A percentile compares a stretch with the other conserved stretches of the same genome.
Conservation (phyloP, 2,113 vertebrate species). For the Pelobates fuscus region DNA sequence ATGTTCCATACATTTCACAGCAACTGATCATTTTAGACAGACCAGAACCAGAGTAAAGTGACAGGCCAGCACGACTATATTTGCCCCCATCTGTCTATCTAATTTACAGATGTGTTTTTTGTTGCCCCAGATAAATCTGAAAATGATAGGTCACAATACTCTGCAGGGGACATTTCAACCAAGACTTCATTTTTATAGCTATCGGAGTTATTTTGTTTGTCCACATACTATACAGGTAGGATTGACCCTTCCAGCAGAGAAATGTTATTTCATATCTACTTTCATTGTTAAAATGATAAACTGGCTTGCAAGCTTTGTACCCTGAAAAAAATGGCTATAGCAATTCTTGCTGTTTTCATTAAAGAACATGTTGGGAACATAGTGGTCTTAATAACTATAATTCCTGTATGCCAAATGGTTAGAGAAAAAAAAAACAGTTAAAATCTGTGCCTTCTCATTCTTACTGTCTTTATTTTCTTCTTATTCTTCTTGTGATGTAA, state of each 20-base stretch:
- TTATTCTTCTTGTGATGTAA: no score
- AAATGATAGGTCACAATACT: slow-evolving; percentile 7
- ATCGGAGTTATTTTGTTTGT: no score
- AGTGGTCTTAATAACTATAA: slow-evolving; percentile 8
- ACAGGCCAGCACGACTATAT: background rate
- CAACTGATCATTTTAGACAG: slow-evolving; percentile 9
- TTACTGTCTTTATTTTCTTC: no score
- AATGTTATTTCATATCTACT: no score
- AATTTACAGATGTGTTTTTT: slow-evolving; percentile 4
- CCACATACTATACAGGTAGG: no score
- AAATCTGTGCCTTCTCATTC: no score
- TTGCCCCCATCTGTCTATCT: background rate
- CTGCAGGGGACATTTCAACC: background rate
- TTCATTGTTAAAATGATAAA: no score
- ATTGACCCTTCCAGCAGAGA: no score
- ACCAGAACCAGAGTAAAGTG: background rate
- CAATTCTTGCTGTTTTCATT: background rate
- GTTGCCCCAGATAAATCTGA: background rate
- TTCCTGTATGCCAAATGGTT: background rate
- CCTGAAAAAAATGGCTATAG: no score
- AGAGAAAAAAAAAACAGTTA: background rate
- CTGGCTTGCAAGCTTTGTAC: no score
- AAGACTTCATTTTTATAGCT: no score
- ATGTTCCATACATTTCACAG: no score
- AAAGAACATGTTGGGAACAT: slow-evolving; percentile 7